These are phyloP conservation scores for Dendronephthya gigantea DNA, from an alignment of 64 coral and sea anemone species.

Conservation along the genomic window DNA sequence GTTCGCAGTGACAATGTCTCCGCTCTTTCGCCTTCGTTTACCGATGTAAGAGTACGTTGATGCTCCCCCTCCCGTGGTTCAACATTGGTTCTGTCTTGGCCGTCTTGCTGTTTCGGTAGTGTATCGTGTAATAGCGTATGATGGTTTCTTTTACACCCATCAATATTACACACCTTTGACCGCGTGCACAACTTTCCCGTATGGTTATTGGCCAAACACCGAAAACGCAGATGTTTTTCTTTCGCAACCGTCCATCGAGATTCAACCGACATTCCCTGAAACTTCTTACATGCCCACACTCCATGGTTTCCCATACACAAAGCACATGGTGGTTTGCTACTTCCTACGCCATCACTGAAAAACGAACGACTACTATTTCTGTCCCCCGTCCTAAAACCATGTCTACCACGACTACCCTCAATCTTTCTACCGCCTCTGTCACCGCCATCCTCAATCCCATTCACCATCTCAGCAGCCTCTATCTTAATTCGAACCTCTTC, in stretches of 20 bases:
- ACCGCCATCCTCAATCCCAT: no score
- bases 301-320: background rate
- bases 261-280: background rate
- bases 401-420: no score
- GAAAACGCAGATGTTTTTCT: background rate
- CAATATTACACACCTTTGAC: background rate
- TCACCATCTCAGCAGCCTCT: no score
- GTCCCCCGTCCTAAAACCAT: no score
- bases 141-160: background rate
- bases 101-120: background rate
- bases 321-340: background rate
- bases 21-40: constrained; percentile 1
- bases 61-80: constrained; percentile 26
- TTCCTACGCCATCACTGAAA: background rate
- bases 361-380: background rate
- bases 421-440: no score
- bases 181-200: background rate
- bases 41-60: background rate
- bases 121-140: background rate
- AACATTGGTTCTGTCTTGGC: background rate
- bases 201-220: background rate
- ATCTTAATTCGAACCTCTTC: no score
- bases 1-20: constrained; percentile 42
- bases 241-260: background rate
- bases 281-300: background rate